Conservation (phyloP, 2,113 vertebrate genomes). For the Lathamus discolor region DNA sequence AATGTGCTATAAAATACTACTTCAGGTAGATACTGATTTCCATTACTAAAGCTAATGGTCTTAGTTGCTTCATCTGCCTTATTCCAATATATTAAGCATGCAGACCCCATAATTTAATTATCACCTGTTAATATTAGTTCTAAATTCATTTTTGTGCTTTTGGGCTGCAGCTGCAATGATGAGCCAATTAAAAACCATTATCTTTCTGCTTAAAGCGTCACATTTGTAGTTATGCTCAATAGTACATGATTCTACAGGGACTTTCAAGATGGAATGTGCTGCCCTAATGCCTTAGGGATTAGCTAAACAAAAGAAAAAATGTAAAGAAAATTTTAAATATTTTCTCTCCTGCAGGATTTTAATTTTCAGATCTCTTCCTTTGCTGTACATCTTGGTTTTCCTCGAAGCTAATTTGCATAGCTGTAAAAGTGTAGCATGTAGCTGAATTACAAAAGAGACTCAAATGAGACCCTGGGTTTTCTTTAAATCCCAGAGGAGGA, state of each 20-base stretch:
- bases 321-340: slow-evolving; percentile 59
- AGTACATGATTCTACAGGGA: slow-evolving; percentile 44
- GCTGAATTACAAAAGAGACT: slow-evolving; percentile 44
- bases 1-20: slow-evolving; percentile 66
- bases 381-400: slow-evolving; percentile 13
- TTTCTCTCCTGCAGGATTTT: slow-evolving; percentile 47
- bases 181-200: slow-evolving; percentile 73
- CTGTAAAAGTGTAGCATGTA: background rate
- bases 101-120: slow-evolving; percentile 75
- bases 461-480: slow-evolving; percentile 32
- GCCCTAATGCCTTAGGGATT: slow-evolving; percentile 54
- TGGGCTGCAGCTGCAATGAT: slow-evolving; percentile 67
- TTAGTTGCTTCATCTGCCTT: slow-evolving; percentile 63
- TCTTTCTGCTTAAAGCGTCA: slow-evolving; percentile 66
- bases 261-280: slow-evolving; percentile 43
- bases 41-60: slow-evolving; percentile 70
- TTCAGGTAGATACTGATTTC: slow-evolving; percentile 56
- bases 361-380: slow-evolving; percentile 46
- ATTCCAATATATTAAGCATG: slow-evolving; percentile 62
- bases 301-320: slow-evolving; percentile 55
- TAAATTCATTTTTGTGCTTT: slow-evolving; percentile 72
- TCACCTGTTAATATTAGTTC: slow-evolving; percentile 74
- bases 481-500: slow-evolving; percentile 50
- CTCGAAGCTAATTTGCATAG: slow-evolving; percentile 42
- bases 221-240: slow-evolving; percentile 45